Evolutionary conservation across 2,797 vertebrate species (phyloP), one percentile per base, ranked within the genome.

Genomic region (Ctenosaura bakeri): DNA sequence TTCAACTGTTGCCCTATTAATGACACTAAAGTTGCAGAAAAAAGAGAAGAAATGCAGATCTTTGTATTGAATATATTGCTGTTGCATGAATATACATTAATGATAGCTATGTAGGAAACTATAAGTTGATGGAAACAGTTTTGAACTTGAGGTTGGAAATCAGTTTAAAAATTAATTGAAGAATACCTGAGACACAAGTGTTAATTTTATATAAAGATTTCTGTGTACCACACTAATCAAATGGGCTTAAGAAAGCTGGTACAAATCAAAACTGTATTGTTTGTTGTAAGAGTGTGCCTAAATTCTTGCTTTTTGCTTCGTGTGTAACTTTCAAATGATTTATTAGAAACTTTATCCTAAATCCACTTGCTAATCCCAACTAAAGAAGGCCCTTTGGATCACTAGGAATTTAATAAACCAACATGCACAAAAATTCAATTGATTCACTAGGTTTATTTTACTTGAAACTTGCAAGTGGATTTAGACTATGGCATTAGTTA

Each of bases 1-100:
- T 29, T 90, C 85, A 38, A 85, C 16, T 88, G 84, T 74, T 83
- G 26, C 54, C 0, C 54, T 86, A 1, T 92, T 82, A 52, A 59
- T 69, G 35, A 54, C 52, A 35, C 29, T n/a, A 26, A 83, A 77
- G 66, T 76, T 52, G 10, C 16, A 52, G 14, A 6, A n/a, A 24
- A 4, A 52, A 86, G 59, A 59, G 59, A 71, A 73, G 29, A 82
- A 64, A 64, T 90, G 54, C 71, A 62, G 69, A 50, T 81, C 20
- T 62, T 16, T 76, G 24, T 87, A 42, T 32, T 76, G 74, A 73
- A 86, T 52, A 79, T 12, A 52, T 81, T 52, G 46, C 26, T n/a
- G 26, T 13, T n/a, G 20, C 35, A 38, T 81, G 52, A 89, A 26
- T 79, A 85, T 52, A 52, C n/a, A 42, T 89, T 10, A 38, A 35